A percentile compares a stretch with the other conserved stretches of the same genome.
phyloP scores from a whole-genome alignment of 2,888 invertebrate species.

The Nineta flava region DNA sequence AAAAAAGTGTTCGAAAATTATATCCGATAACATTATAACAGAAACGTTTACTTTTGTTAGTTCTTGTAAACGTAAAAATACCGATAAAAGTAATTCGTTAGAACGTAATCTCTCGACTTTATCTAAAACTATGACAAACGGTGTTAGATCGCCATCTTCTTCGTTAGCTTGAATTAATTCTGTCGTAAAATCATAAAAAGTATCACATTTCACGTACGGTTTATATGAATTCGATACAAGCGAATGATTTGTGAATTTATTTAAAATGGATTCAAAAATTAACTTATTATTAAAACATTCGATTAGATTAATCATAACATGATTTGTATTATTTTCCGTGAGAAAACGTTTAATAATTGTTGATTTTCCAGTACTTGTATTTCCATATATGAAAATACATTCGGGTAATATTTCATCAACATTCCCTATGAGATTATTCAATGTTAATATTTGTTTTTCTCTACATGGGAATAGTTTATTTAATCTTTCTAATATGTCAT shows the following conservation, averaged over 20 bases:
- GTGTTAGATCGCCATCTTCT: conserved; percentile 27
- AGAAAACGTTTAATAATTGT: conserved; percentile 46
- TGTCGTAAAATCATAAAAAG: conserved; percentile 45
- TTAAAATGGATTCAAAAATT: conserved; percentile 58
- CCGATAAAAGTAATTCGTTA: conserved; percentile 53
- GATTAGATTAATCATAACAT: conserved; percentile 57
- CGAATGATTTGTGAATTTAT: conserved; percentile 32
- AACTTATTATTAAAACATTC: conserved; percentile 67
- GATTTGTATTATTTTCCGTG: conserved; percentile 36
- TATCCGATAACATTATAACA: conserved; percentile 58
- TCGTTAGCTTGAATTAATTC: conserved; percentile 18
- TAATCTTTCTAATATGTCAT: background rate
- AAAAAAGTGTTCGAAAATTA: conserved; percentile 67
- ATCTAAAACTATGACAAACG: conserved; percentile 56
- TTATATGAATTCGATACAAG: conserved; percentile 26
- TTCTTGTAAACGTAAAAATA: conserved; percentile 58
- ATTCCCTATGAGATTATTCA: conserved; percentile 28
- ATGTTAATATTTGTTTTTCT: conserved; percentile 21
- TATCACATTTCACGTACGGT: conserved; percentile 42
- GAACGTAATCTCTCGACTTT: conserved; percentile 64
- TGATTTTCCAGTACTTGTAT: conserved; percentile 73
- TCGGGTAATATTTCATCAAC: conserved; percentile 46
- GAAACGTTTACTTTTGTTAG: conserved; percentile 54
- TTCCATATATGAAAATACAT: conserved; percentile 65
- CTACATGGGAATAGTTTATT: conserved; percentile 20